Percentiles rank a stretch among this genome's conserved stretches.
These are phyloP conservation scores for Hippocampus abdominalis DNA, from an alignment of 2,113 vertebrate genomes.

Conservation along the genomic window DNA sequence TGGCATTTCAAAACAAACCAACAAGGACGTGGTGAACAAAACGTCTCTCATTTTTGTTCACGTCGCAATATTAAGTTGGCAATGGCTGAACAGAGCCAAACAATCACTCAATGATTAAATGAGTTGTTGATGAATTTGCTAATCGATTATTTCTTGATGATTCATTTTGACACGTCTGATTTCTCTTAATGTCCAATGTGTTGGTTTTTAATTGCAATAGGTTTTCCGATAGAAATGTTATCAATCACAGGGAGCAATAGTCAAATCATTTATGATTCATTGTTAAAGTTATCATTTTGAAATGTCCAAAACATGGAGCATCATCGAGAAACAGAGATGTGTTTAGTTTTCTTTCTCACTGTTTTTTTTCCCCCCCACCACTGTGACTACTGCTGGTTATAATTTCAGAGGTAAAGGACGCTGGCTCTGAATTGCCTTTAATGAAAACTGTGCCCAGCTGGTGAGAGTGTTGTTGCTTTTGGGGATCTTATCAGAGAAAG, in stretches of 20 bases:
- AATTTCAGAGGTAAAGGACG: conserved; percentile 4
- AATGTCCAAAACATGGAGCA: not conserved
- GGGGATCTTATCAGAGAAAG: conserved; percentile 37
- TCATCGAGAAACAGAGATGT: not conserved
- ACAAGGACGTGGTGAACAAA: too few species aligned
- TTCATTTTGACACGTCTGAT: not conserved
- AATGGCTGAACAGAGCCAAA: too few species aligned
- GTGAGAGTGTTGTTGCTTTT: conserved; percentile 16
- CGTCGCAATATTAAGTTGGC: too few species aligned
- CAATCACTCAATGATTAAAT: too few species aligned
- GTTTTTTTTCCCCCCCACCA: not conserved
- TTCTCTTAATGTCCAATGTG: not conserved
- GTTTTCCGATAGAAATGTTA: not conserved
- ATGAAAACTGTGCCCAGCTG: conserved; percentile 12
- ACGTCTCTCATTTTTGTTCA: too few species aligned
- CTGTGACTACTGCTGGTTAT: not conserved
- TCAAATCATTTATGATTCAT: not conserved
- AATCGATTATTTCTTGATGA: not conserved
- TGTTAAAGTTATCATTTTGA: not conserved
- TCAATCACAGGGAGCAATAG: not conserved
- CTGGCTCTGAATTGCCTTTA: conserved; percentile 14
- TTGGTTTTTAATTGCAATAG: too few species aligned
- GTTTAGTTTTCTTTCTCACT: not conserved
- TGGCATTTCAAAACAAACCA: too few species aligned
- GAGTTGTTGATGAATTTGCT: too few species aligned